A percentile compares a stretch with the other conserved stretches of the same genome.
Conservation (phyloP, 2,113 vertebrate species). For the Perca schrenkii region DNA sequence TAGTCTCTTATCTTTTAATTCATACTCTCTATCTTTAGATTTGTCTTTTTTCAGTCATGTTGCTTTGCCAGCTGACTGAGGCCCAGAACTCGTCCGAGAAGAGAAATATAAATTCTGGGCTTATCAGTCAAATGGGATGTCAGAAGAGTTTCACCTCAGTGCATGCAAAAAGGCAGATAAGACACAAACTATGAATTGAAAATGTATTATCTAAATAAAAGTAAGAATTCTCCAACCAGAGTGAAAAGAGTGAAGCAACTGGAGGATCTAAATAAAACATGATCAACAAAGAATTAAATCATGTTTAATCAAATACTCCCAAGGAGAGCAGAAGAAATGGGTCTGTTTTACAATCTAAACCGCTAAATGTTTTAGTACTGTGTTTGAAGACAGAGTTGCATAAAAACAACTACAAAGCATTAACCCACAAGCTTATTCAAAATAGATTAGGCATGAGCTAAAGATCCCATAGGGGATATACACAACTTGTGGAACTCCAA, state of each 20-base stretch:
- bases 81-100: conserved; percentile 4
- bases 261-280: conserved; percentile 24
- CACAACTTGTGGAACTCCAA: background rate
- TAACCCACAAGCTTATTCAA: conserved; percentile 34
- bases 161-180: conserved; percentile 36
- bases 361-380: background rate
- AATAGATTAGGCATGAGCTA: conserved; percentile 27
- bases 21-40: conserved; percentile 50
- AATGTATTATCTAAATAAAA: conserved; percentile 35
- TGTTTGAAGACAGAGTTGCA: conserved; percentile 15
- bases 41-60: background rate
- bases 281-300: conserved; percentile 23
- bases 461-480: conserved; percentile 23
- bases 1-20: conserved; percentile 66
- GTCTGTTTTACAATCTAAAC: background rate
- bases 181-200: conserved; percentile 35
- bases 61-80: background rate
- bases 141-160: conserved; percentile 43
- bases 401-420: conserved; percentile 23
- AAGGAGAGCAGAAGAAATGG: background rate
- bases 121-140: conserved; percentile 74
- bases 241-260: background rate
- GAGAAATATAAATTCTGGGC: conserved; percentile 50
- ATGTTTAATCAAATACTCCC: conserved; percentile 15
- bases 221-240: background rate